phyloP scores from a whole-genome alignment of 2,797 vertebrate species.

The Phrynocephalus vlangalii region DNA sequence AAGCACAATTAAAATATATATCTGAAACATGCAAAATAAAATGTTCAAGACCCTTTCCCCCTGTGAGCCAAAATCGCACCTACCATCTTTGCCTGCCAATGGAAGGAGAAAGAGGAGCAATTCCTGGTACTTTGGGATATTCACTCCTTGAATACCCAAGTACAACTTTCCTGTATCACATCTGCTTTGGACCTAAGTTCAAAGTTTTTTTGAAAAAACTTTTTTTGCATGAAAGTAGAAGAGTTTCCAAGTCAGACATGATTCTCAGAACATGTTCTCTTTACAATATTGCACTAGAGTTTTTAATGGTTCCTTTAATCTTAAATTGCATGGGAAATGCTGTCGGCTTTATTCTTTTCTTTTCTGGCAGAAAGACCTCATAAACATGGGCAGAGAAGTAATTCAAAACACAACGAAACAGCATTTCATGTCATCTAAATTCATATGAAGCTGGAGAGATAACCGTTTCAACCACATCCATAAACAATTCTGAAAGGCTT shows the following conservation, averaged over 20 bases:
- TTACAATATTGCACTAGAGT: neutral
- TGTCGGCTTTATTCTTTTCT: neutral
- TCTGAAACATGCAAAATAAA: too few relatives aligned
- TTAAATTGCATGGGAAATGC: neutral
- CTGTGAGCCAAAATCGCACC: too few relatives aligned
- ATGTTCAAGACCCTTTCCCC: neutral
- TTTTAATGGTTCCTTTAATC: neutral
- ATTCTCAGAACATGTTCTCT: neutral
- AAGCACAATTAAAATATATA: too few relatives aligned
- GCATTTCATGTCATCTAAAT: constrained; percentile 4
- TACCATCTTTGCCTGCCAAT: too few relatives aligned
- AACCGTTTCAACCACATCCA: constrained; percentile 17
- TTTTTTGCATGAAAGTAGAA: neutral
- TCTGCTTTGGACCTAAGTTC: neutral
- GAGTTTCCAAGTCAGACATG: neutral
- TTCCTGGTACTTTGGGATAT: too few relatives aligned
- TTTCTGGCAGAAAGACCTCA: neutral
- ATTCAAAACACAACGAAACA: constrained; percentile 16
- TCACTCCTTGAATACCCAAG: too few relatives aligned
- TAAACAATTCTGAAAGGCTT: constrained; percentile 9
- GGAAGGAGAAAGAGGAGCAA: too few relatives aligned
- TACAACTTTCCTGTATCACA: too few relatives aligned
- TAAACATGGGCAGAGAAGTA: constrained; percentile 8
- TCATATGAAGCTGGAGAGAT: neutral
- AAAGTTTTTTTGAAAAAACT: neutral